Evolutionary conservation across 1,140 invertebrate species (phyloP), one percentile per base, ranked within the genome.

Genomic region (Diachasma alloeum): DNA sequence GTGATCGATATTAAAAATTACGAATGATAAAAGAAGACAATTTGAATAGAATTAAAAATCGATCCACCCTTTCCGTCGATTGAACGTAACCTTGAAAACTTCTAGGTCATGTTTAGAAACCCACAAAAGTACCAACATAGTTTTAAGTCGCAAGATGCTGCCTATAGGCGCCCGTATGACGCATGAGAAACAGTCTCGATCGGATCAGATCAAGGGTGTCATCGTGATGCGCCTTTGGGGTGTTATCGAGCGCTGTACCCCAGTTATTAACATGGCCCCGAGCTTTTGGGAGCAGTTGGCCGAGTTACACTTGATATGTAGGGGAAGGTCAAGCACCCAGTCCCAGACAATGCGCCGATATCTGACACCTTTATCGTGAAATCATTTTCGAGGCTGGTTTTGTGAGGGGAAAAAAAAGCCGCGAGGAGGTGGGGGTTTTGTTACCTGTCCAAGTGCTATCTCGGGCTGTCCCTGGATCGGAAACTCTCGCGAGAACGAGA

Each of bases 251-350:
- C 69, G 69, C 39, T 63, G 36, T 46, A 56, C 31, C 36, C 67
- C n/a, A 71, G 53, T 76, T 75, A 48, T 75, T 37, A 75, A 46
- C 42, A 67, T 76, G 68, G 74, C 74, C 74, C 67, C 37, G 74
- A 76, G 74, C 68, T 76, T 76, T 76, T 48, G 46, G 74, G 48
- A 48, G 42, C 69, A 74, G 71, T 74, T 77, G 71, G 76, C 63
- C 74, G 76, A 74, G 76, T 53, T 56, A 71, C 82, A 79, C 81
- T 83, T 79, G 76, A 85, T 85, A 86, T 83, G 69, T 87, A 75
- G 81, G 83, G 84, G 86, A 89, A 88, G 87, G 87, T 89, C 87
- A 88, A 89, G 88, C 83, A 84, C 84, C 84, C 85, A 67, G 82
- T 72, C 74, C 78, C 83, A 89, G 86, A 89, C 87, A 89, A 89